Evolutionary conservation across 2,888 invertebrate species (phyloP).

Genomic region (Napeogenes inachia): DNA sequence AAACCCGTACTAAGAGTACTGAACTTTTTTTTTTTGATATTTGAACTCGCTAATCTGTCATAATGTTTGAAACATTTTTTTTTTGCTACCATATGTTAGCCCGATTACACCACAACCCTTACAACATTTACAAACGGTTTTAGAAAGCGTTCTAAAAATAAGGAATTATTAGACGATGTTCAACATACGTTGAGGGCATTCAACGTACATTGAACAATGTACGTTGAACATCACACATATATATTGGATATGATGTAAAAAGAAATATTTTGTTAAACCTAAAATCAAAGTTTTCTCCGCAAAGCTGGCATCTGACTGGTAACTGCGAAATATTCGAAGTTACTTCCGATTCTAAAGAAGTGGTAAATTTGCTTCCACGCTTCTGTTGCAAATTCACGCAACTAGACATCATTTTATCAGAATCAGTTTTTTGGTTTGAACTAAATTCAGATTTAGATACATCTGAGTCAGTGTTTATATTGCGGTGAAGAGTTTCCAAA

Average conservation of each 20-base stretch:
- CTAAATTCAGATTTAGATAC: constrained; percentile 26
- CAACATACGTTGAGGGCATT: too few species aligned
- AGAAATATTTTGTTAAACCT: constrained; percentile 38
- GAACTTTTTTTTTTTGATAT: neutral
- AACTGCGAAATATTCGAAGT: constrained; percentile 31
- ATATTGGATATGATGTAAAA: too few species aligned
- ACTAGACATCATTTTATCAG: constrained; percentile 45
- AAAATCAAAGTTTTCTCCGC: constrained; percentile 54
- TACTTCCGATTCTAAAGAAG: constrained; percentile 36
- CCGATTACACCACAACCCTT: too few species aligned
- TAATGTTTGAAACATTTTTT: neutral
- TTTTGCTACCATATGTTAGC: too few species aligned
- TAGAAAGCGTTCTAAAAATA: too few species aligned
- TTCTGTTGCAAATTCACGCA: constrained; percentile 38
- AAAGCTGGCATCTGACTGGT: constrained; percentile 45
- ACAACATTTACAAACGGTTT: too few species aligned
- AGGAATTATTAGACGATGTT: too few species aligned
- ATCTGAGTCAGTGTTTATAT: constrained; percentile 23
- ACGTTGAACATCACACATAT: too few species aligned
- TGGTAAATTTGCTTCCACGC: constrained; percentile 22
- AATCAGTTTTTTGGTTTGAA: constrained; percentile 19
- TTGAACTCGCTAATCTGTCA: neutral
- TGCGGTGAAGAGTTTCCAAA: constrained; percentile 33
- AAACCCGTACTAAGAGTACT: too few species aligned
- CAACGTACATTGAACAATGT: too few species aligned